Conservation (phyloP, 2,797 vertebrate genomes). For the Apogon hyalosoma region DNA sequence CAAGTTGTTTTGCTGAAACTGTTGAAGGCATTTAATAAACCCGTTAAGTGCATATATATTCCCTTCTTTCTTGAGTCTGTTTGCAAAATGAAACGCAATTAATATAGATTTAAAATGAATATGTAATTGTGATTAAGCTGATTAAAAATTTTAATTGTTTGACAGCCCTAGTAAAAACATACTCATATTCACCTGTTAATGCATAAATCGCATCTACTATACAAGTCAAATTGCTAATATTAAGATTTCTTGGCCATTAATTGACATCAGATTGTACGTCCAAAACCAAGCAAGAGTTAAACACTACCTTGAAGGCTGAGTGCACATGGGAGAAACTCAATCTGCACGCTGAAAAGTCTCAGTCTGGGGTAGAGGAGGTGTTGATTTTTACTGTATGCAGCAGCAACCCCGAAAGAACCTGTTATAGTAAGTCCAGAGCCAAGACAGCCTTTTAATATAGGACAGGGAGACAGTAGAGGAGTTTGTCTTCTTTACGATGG, state of each 20-base stretch:
- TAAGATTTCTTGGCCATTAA: slow-evolving; percentile 23
- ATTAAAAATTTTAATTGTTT: no score
- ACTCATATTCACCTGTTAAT: no score
- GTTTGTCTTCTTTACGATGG: slow-evolving; percentile 75
- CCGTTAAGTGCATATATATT: no score
- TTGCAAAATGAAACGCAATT: no score
- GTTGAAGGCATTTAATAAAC: no score
- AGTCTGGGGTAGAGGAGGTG: slow-evolving; percentile 67
- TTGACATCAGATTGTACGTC: neutral
- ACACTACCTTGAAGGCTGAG: slow-evolving; percentile 40
- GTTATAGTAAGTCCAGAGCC: slow-evolving; percentile 58
- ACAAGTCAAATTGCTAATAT: neutral
- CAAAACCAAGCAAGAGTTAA: slow-evolving; percentile 14
- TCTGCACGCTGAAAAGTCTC: slow-evolving; percentile 67
- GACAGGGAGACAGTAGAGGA: slow-evolving; percentile 67
- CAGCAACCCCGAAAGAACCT: slow-evolving; percentile 53
- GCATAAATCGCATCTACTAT: neutral
- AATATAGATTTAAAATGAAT: no score
- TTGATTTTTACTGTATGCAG: slow-evolving; percentile 79
- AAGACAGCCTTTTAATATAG: slow-evolving; percentile 70
- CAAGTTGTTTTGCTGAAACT: no score
- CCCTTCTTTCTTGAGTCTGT: no score
- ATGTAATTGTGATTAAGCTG: no score
- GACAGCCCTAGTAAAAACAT: no score
- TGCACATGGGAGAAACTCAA: slow-evolving; percentile 56